phyloP scores from a whole-genome alignment of 2,888 invertebrate species.

The Celastrina argiolus region DNA sequence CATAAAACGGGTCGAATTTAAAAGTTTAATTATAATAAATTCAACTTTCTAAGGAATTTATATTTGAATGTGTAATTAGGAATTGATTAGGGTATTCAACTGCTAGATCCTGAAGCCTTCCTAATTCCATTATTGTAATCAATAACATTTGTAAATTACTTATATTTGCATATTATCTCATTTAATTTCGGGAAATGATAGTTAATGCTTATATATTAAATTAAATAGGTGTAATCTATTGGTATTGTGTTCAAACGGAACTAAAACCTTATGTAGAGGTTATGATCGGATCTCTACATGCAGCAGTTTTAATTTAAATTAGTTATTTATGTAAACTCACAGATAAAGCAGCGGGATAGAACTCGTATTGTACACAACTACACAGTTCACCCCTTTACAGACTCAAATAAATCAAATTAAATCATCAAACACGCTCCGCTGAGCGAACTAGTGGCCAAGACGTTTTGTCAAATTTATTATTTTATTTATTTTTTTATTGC shows the following conservation, averaged over 20 bases:
- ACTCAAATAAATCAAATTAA: constrained; percentile 77
- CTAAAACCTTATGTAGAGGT: neutral
- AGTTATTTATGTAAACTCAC: constrained; percentile 5
- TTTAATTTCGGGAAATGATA: no score
- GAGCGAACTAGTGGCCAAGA: constrained; percentile 72
- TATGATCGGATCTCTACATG: neutral
- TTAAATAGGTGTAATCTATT: no score
- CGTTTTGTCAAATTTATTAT: constrained; percentile 78
- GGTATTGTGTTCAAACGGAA: no score
- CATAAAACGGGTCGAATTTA: constrained; percentile 1
- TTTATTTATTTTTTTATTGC: constrained; percentile 75
- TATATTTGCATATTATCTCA: neutral
- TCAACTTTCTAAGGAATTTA: constrained; percentile 16
- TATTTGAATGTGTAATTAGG: constrained; percentile 8
- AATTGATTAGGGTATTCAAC: neutral
- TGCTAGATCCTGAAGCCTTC: neutral
- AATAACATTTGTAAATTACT: neutral
- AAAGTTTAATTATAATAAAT: constrained; percentile 15
- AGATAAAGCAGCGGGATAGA: constrained; percentile 41
- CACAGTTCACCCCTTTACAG: constrained; percentile 62
- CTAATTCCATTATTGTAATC: neutral
- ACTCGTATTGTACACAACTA: constrained; percentile 59
- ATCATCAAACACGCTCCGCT: constrained; percentile 65
- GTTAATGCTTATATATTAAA: no score
- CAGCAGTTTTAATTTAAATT: neutral